Evolutionary conservation across 2,888 invertebrate genomes (phyloP).

Genomic region (Nephrotoma flavescens): DNA sequence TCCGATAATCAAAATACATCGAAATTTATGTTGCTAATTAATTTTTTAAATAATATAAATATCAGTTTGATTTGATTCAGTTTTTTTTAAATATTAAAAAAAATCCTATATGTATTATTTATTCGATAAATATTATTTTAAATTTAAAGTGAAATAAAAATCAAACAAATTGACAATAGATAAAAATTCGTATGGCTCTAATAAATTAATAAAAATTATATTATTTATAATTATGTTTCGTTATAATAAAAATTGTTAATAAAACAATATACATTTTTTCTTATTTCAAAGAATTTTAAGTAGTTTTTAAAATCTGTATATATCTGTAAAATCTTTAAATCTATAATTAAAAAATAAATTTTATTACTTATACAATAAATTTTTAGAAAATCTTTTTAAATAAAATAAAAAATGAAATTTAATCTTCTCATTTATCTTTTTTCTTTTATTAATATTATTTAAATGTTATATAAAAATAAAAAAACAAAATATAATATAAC

Average conservation of each 20-base stretch:
- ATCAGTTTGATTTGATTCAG: neutral
- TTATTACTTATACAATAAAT: neutral
- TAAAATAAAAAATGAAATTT: neutral
- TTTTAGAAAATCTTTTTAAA: neutral
- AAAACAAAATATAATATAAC: neutral
- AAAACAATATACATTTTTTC: neutral
- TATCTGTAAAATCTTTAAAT: neutral
- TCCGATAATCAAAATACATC: neutral
- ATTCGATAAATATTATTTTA: neutral
- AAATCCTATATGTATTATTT: neutral
- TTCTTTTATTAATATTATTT: neutral
- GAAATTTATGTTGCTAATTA: neutral
- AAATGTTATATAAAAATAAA: neutral
- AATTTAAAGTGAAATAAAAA: neutral
- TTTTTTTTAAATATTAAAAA: neutral
- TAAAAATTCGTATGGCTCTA: neutral
- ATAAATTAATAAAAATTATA: neutral
- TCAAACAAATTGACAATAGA: neutral
- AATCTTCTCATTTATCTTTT: neutral
- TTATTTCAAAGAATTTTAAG: neutral
- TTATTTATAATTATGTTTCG: neutral
- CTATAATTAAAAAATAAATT: neutral
- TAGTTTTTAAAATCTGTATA: neutral
- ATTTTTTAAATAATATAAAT: neutral
- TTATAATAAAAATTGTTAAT: neutral